Conservation (phyloP, 2,888 invertebrate species). For the Mythimna vitellina region DNA sequence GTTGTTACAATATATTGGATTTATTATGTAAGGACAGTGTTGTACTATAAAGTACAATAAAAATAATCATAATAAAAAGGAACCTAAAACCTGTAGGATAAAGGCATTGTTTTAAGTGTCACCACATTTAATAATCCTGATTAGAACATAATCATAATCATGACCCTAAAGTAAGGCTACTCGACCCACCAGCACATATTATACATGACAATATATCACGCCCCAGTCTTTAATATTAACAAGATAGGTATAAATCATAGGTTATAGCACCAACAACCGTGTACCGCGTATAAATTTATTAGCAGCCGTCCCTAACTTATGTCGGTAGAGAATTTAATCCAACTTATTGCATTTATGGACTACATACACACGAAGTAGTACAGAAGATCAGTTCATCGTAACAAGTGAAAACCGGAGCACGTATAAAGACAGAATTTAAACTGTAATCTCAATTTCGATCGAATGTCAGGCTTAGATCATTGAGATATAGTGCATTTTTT, state of each 20-base stretch:
- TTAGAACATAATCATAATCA: background rate
- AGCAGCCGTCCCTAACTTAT: constrained; percentile 66
- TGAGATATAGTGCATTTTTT: too few species aligned
- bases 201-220: constrained; percentile 56
- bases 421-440: too few species aligned
- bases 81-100: too few species aligned
- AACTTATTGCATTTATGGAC: constrained; percentile 73
- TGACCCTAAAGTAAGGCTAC: background rate
- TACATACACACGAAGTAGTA: background rate
- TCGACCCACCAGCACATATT: constrained; percentile 2
- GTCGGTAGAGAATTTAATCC: constrained; percentile 70
- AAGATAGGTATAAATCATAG: constrained; percentile 65
- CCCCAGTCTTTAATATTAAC: constrained; percentile 64
- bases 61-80: too few species aligned
- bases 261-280: constrained; percentile 60
- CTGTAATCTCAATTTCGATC: too few species aligned
- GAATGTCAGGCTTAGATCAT: too few species aligned
- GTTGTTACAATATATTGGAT: too few species aligned
- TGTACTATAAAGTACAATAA: too few species aligned
- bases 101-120: too few species aligned
- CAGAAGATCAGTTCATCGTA: background rate
- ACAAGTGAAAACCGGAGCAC: background rate
- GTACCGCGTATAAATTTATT: constrained; percentile 71
- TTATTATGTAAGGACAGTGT: too few species aligned
- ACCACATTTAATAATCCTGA: too few species aligned